Evolutionary conservation across 2,888 invertebrate species (phyloP).

Genomic region (Stenotaenia linearis): DNA sequence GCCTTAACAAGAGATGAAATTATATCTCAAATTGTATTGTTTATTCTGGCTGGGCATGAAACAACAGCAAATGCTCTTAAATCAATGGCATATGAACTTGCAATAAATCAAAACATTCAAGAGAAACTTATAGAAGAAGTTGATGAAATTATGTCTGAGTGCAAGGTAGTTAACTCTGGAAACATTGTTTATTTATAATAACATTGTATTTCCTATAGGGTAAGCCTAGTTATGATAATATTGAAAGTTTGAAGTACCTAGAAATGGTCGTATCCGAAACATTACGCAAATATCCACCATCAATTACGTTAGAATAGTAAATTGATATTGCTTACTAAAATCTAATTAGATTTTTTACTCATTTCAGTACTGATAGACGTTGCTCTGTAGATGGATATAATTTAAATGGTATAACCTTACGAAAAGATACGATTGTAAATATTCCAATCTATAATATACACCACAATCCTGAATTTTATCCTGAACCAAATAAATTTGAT

Average conservation of each 20-base stretch:
- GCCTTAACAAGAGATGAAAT: neutral
- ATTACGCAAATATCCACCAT: constrained; percentile 26
- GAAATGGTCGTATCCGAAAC: constrained; percentile 30
- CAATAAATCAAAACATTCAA: constrained; percentile 28
- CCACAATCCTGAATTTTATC: constrained; percentile 32
- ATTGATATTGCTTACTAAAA: neutral
- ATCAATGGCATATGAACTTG: constrained; percentile 7
- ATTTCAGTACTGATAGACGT: constrained; percentile 31
- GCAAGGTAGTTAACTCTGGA: neutral
- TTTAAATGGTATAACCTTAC: constrained; percentile 24
- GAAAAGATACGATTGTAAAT: constrained; percentile 27
- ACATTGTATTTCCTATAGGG: constrained; percentile 4
- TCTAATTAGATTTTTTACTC: neutral
- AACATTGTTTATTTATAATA: no score
- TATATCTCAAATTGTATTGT: constrained; percentile 24
- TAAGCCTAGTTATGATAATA: neutral
- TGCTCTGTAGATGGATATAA: constrained; percentile 28
- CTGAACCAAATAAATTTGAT: constrained; percentile 34
- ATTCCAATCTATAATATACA: constrained; percentile 32
- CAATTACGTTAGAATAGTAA: neutral
- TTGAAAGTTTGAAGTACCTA: constrained; percentile 9
- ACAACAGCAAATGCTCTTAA: constrained; percentile 29
- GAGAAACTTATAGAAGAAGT: constrained; percentile 30
- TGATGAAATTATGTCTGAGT: neutral
- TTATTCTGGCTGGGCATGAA: constrained; percentile 31